These are phyloP conservation scores for Thalpophila matura DNA, from an alignment of 2,888 invertebrate genomes.

Conservation along the genomic window DNA sequence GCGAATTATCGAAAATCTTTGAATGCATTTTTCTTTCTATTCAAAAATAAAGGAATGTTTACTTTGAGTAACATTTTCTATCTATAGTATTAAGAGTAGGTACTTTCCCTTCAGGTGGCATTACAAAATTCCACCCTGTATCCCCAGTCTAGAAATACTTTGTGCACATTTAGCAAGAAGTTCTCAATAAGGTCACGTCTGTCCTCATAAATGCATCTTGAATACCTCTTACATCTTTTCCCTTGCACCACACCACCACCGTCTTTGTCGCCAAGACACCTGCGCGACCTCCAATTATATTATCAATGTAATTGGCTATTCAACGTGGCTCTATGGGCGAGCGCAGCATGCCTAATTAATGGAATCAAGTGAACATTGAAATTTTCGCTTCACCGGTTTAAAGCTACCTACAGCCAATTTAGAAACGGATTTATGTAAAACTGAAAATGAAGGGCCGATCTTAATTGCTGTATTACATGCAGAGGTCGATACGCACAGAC, in stretches of 20 bases:
- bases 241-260: constrained; percentile 56
- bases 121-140: too few species aligned
- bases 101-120: too few species aligned
- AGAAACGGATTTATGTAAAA: constrained; percentile 74
- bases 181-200: too few species aligned
- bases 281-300: constrained; percentile 89
- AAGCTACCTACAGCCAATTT: constrained; percentile 72
- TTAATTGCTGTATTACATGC: constrained; percentile 46
- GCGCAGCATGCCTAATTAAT: constrained; percentile 87
- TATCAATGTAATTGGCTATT: constrained; percentile 90
- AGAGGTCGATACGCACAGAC: background rate
- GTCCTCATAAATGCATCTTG: too few species aligned
- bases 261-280: constrained; percentile 85
- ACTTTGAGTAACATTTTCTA: too few species aligned
- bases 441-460: constrained; percentile 57
- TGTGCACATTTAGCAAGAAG: background rate
- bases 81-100: too few species aligned
- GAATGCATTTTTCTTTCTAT: too few species aligned
- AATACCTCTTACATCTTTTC: constrained; percentile 1
- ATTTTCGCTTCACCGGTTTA: constrained; percentile 82
- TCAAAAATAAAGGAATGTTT: too few species aligned
- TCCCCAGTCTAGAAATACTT: too few species aligned
- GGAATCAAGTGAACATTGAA: constrained; percentile 88
- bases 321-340: constrained; percentile 85
- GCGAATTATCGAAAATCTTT: too few species aligned